Evolutionary conservation across 2,888 invertebrate species (phyloP), one percentile per base, ranked within the genome.

Genomic region (Phasia obesa): DNA sequence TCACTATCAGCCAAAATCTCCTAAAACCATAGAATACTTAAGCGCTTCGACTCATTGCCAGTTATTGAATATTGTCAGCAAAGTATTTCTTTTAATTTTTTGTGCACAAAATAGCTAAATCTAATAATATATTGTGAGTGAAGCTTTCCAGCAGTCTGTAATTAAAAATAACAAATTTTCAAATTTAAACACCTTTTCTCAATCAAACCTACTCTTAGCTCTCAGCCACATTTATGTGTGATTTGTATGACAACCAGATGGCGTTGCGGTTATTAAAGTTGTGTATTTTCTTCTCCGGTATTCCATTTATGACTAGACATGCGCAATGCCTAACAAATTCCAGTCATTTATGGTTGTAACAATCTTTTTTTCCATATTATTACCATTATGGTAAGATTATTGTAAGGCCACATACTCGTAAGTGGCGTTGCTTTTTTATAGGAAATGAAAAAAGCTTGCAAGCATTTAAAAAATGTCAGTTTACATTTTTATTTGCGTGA

Each of bases 241-340:
- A 74, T 51, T 69, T 57, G 73, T 69, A 76, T 84, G 84, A 84
- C 84, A 84, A 76, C 55, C 84, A 85, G 79, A 79, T 84, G 81
- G 84, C 84, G 74, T 73, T 74, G 67, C 23, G 67, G 64, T 81
- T 73, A 67, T 53, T 25, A 42, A 53, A 27, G 47, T 2, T 38
- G 31, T 21, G 31, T 44, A 21, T 4, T 51, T 55, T 51, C 23
- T 19, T 19, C 51, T 70, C 11, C 13, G n/a, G 42, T 38, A 49
- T 71, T 77, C 62, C 60, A 71, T 67, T 78, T 67, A 51, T 69
- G 65, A 75, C 65, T 62, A 57, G 65, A 79, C 81, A 84, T 85
- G 80, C 78, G 78, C 78, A 79, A 77, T 67, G 73, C 65, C 55
- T 70, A 57, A 69, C 55, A 42, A 73, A 64, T 70, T 75, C 47